phyloP scores from a whole-genome alignment of 2,797 vertebrate species.

The Trichosurus vulpecula region DNA sequence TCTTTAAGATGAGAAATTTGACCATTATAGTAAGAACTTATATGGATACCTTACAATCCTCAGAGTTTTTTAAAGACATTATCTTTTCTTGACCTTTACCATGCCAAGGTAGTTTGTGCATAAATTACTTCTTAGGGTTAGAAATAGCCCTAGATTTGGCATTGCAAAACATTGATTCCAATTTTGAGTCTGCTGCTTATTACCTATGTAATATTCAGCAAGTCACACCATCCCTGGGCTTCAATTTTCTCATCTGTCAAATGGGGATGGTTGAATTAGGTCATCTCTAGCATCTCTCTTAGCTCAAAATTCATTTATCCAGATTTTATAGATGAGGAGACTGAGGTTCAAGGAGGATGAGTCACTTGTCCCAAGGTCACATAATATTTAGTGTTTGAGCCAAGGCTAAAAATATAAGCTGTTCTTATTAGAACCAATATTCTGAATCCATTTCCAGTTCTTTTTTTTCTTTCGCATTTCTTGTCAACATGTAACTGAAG shows the following conservation, averaged over 20 bases:
- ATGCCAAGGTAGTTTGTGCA: neutral
- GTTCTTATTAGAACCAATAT: neutral
- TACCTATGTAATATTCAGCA: neutral
- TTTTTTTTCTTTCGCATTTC: neutral
- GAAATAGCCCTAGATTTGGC: neutral
- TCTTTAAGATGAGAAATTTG: slow-evolving; percentile 49
- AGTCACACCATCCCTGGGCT: neutral
- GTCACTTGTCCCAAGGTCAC: slow-evolving; percentile 8
- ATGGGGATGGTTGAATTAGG: neutral
- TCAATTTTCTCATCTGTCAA: neutral
- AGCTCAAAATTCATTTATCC: neutral
- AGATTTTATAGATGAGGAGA: neutral
- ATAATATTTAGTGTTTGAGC: neutral
- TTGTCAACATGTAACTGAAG: neutral
- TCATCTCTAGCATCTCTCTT: neutral
- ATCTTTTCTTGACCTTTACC: neutral
- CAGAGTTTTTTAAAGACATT: neutral
- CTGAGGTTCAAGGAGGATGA: slow-evolving; percentile 16
- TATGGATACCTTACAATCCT: slow-evolving; percentile 5
- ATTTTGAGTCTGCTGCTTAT: neutral
- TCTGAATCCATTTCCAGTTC: neutral
- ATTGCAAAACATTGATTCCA: neutral
- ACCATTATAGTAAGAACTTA: neutral
- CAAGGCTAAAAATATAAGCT: neutral
- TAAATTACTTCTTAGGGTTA: neutral